Evolutionary conservation across 2,888 invertebrate species (phyloP).

Genomic region (Osmoderma eremita): DNA sequence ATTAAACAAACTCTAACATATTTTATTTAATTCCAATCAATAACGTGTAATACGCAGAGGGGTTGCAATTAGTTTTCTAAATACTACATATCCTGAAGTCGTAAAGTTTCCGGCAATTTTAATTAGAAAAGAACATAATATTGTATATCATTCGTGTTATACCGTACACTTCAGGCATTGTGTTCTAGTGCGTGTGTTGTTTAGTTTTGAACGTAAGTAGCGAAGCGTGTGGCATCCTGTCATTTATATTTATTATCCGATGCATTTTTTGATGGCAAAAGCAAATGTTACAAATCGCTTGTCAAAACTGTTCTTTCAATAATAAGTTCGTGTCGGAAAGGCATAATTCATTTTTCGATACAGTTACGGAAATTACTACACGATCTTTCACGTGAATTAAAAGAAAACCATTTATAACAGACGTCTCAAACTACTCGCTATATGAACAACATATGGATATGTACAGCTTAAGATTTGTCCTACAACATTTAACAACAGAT

Average conservation of each 20-base stretch:
- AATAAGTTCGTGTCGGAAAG: conserved; percentile 64
- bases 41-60: too few species aligned
- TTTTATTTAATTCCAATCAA: too few species aligned
- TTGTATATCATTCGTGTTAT: background rate
- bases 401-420: conserved; percentile 18
- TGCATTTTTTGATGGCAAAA: conserved; percentile 39
- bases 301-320: conserved; percentile 62
- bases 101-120: conserved; percentile 1
- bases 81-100: background rate
- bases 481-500: too few species aligned
- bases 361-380: conserved; percentile 63
- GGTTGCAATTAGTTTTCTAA: too few species aligned
- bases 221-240: conserved; percentile 27
- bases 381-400: conserved; percentile 45
- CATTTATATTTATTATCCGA: conserved; percentile 41
- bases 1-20: too few species aligned
- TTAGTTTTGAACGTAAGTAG: background rate
- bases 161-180: conserved; percentile 1
- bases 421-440: background rate
- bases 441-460: too few species aligned
- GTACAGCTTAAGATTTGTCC: too few species aligned
- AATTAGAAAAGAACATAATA: conserved; percentile 7
- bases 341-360: conserved; percentile 63
- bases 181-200: background rate
- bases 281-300: conserved; percentile 61